Percentiles rank a stretch among this genome's conserved stretches.
phyloP scores from a whole-genome alignment of 2,888 invertebrate genomes.

The Pseudococcus longispinus region DNA sequence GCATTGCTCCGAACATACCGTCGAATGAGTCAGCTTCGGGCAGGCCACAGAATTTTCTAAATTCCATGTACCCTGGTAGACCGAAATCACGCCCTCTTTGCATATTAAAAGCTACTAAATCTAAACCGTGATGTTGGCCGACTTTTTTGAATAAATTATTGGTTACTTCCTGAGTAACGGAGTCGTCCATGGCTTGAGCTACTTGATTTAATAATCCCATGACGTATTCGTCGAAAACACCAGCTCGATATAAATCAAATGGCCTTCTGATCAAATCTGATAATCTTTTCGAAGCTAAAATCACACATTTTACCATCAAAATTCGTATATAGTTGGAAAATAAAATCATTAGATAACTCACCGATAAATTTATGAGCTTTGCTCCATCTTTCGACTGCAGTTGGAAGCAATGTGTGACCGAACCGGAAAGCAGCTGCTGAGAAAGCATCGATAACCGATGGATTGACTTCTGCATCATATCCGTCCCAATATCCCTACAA shows the following conservation, averaged over 20 bases:
- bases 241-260: conserved; percentile 87
- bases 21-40: conserved; percentile 79
- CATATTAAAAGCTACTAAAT: conserved; percentile 91
- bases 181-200: conserved; percentile 94
- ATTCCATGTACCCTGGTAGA: conserved; percentile 91
- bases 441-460: conserved; percentile 86
- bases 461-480: conserved; percentile 83
- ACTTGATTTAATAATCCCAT: conserved; percentile 95
- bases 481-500: conserved; percentile 78
- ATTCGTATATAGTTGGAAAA: background rate
- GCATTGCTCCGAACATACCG: conserved; percentile 85
- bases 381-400: conserved; percentile 93
- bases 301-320: background rate
- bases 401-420: conserved; percentile 88
- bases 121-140: conserved; percentile 75
- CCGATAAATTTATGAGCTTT: conserved; percentile 94
- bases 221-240: conserved; percentile 88
- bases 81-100: conserved; percentile 91
- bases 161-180: conserved; percentile 80
- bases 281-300: conserved; percentile 82
- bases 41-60: conserved; percentile 88
- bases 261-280: conserved; percentile 89
- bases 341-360: conserved; percentile 63
- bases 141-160: conserved; percentile 84
- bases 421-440: conserved; percentile 92